phyloP scores from a whole-genome alignment of 2,888 invertebrate genomes.

The Cerceris ruficornis region DNA sequence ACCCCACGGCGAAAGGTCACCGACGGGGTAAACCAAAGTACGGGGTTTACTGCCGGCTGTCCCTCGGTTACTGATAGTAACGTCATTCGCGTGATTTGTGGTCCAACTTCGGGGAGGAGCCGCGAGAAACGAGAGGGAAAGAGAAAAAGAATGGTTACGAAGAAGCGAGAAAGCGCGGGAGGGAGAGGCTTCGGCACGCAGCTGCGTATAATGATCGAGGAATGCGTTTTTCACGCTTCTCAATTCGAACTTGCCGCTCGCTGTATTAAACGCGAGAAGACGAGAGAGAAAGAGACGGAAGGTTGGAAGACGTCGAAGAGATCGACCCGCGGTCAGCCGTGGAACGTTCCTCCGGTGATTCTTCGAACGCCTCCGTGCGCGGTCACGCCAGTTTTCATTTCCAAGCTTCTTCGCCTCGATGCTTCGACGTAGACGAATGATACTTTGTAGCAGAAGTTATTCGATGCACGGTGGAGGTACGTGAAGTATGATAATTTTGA shows the following conservation, averaged over 20 bases:
- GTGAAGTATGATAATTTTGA: too few species aligned
- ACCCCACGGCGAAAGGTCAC: conserved; percentile 50
- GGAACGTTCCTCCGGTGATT: conserved; percentile 24
- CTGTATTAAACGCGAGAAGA: conserved; percentile 51
- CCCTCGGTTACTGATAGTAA: conserved; percentile 71
- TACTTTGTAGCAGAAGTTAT: not conserved
- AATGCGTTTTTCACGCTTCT: conserved; percentile 77
- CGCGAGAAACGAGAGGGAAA: conserved; percentile 33
- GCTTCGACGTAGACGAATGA: not conserved
- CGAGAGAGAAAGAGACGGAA: not conserved
- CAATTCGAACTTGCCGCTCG: conserved; percentile 69
- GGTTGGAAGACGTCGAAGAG: conserved; percentile 4
- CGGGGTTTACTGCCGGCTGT: conserved; percentile 71
- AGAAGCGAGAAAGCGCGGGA: conserved; percentile 18
- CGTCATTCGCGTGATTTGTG: conserved; percentile 76
- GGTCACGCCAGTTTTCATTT: conserved; percentile 39
- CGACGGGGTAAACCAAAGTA: conserved; percentile 62
- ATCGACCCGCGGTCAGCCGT: conserved; percentile 26
- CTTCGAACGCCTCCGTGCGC: conserved; percentile 24
- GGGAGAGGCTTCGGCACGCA: conserved; percentile 39
- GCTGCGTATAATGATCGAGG: conserved; percentile 70
- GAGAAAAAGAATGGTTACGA: conserved; percentile 36
- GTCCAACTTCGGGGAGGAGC: conserved; percentile 63
- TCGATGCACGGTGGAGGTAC: too few species aligned
- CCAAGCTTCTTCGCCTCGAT: conserved; percentile 10